Evolutionary conservation across 2,888 invertebrate genomes (phyloP).

Genomic region (Odontothrips loti): DNA sequence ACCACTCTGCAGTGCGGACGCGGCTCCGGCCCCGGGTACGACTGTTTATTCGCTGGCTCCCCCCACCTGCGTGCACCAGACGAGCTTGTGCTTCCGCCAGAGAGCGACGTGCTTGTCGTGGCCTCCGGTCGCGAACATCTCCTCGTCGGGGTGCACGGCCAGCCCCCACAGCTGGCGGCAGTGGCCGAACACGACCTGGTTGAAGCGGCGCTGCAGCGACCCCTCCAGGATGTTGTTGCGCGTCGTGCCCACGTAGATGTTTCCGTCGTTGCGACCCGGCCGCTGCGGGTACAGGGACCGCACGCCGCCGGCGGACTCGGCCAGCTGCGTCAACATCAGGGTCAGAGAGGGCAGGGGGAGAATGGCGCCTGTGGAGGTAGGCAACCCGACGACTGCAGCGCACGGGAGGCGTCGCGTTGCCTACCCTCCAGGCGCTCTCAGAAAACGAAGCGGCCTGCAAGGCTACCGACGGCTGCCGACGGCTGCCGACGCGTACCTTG

Average conservation of each 20-base stretch:
- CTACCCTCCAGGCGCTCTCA: no score
- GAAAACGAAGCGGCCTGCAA: no score
- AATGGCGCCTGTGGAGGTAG: no score
- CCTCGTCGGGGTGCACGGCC: conserved; percentile 85
- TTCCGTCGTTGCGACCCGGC: conserved; percentile 82
- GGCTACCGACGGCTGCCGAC: no score
- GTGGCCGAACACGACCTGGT: conserved; percentile 82
- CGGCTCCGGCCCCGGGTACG: no score
- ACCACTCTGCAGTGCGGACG: no score
- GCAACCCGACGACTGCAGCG: no score
- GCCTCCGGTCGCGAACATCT: conserved; percentile 87
- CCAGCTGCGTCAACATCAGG: conserved; percentile 56
- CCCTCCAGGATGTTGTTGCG: conserved; percentile 87
- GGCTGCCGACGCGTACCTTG: conserved; percentile 57
- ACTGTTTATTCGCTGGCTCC: no score
- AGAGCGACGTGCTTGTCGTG: conserved; percentile 85
- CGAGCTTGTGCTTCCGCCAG: conserved; percentile 83
- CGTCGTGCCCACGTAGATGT: conserved; percentile 86
- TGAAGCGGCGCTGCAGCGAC: conserved; percentile 81
- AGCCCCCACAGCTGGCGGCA: conserved; percentile 82
- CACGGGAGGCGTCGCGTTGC: no score
- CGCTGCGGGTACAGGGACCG: conserved; percentile 84
- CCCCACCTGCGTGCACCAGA: conserved; percentile 77
- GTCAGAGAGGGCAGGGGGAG: no score
- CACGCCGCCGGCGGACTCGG: conserved; percentile 83